Conservation (phyloP, 2,888 invertebrate species). For the Noctua janthe region DNA sequence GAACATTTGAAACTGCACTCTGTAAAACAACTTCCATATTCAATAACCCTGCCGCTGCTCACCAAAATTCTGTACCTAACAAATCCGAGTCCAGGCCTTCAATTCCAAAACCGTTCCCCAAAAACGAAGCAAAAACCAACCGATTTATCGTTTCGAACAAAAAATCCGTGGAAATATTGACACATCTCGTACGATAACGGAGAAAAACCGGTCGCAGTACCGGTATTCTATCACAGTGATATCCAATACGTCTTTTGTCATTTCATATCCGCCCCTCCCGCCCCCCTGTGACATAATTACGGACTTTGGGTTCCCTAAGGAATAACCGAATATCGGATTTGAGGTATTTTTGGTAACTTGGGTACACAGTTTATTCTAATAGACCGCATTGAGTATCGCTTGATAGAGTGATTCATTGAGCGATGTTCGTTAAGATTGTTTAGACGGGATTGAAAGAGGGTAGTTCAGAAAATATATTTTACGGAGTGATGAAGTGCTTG, state of each 20-base stretch:
- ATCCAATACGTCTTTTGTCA: constrained; percentile 82
- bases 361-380: constrained; percentile 62
- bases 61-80: constrained; percentile 26
- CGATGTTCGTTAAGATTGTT: constrained; percentile 54
- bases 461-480: constrained; percentile 49
- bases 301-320: constrained; percentile 68
- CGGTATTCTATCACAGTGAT: constrained; percentile 71
- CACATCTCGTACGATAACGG: constrained; percentile 61
- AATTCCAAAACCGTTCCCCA: constrained; percentile 40
- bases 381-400: constrained; percentile 44
- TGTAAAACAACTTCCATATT: constrained; percentile 17
- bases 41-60: constrained; percentile 39
- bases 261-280: constrained; percentile 76
- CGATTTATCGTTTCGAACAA: constrained; percentile 65
- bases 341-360: constrained; percentile 60
- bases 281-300: constrained; percentile 79
- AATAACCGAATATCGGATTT: constrained; percentile 53
- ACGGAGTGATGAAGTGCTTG: constrained; percentile 47
- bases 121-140: constrained; percentile 59
- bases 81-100: constrained; percentile 44
- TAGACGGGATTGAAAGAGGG: constrained; percentile 13
- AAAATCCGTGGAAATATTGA: constrained; percentile 63
- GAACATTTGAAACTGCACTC: background rate
- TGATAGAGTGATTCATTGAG: constrained; percentile 59
- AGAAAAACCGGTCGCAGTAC: constrained; percentile 56